Evolutionary conservation across 1,140 invertebrate genomes (phyloP).

Genomic region (Orussus abietinus): DNA sequence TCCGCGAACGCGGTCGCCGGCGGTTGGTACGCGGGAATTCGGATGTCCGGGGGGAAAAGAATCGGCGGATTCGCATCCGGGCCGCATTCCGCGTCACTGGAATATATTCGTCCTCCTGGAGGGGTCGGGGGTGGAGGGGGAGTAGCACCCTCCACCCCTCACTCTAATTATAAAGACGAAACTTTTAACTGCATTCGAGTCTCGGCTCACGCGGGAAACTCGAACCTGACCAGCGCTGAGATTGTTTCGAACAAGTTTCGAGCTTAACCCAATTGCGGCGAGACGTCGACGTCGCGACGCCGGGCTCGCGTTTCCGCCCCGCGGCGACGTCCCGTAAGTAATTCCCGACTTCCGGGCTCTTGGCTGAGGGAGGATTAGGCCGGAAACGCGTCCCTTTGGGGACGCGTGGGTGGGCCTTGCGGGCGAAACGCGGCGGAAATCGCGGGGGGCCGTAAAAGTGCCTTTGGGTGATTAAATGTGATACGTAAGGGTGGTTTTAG

Average conservation of each 20-base stretch:
- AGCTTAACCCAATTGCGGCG: conserved; percentile 30
- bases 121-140: background rate
- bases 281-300: conserved; percentile 23
- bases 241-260: conserved; percentile 18
- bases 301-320: conserved; percentile 18
- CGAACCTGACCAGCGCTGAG: conserved; percentile 23
- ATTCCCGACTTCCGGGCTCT: conserved; percentile 18
- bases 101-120: conserved; percentile 10
- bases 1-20: conserved; percentile 11
- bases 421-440: no score
- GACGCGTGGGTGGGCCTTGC: no score
- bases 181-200: conserved; percentile 12
- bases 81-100: background rate
- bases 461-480: no score
- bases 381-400: no score
- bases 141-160: conserved; percentile 16
- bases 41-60: conserved; percentile 15
- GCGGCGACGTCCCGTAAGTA: conserved; percentile 24
- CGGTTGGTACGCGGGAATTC: no score
- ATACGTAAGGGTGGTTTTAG: no score
- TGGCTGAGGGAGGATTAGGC: no score
- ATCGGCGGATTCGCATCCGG: background rate
- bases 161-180: conserved; percentile 14
- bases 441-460: no score
- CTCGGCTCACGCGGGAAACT: conserved; percentile 14